Evolutionary conservation across 2,888 invertebrate genomes (phyloP).

Genomic region (Lithophane leautieri): DNA sequence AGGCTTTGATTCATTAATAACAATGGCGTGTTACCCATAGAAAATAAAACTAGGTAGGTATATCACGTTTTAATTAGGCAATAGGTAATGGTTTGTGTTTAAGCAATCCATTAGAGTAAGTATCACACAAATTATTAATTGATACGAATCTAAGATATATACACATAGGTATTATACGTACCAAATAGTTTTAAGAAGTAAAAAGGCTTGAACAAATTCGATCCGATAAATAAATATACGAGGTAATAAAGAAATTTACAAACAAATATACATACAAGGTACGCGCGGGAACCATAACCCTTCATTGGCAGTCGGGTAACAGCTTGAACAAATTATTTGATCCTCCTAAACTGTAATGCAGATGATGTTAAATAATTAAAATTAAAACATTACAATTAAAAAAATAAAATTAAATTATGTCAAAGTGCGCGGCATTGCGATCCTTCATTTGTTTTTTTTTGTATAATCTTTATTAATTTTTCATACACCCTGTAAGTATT

Average conservation of each 20-base stretch:
- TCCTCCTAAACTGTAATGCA: neutral
- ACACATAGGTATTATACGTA: no score
- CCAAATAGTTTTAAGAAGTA: neutral
- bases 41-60: neutral
- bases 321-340: neutral
- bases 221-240: no score
- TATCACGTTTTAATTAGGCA: neutral
- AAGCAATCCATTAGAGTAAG: neutral
- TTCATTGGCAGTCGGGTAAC: no score
- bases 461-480: neutral
- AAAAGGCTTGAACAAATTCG: neutral
- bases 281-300: no score
- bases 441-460: neutral
- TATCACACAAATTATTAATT: neutral
- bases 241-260: no score
- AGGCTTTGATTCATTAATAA: constrained; percentile 69
- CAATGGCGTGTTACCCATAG: constrained; percentile 26
- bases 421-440: constrained; percentile 5
- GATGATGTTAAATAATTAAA: neutral
- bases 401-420: neutral
- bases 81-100: neutral
- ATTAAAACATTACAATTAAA: neutral
- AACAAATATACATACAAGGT: no score
- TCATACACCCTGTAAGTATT: constrained; percentile 1
- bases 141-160: no score